Base-by-base conservation (phyloP, 1,140 invertebrate genomes). In the Drosophila prosaltans region DNA sequence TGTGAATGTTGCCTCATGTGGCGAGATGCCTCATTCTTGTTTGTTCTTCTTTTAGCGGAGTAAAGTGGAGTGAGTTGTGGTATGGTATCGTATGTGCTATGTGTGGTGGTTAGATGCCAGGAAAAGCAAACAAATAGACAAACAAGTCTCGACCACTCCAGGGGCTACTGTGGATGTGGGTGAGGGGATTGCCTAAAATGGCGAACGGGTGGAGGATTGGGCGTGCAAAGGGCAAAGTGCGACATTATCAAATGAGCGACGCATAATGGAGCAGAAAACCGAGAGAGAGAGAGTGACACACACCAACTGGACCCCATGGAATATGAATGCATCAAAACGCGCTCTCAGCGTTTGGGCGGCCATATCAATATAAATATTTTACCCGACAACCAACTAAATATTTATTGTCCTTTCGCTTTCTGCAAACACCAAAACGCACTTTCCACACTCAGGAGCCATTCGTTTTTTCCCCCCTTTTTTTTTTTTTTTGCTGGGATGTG, bases 391-490 rank as follows among this genome's bases (percentile, higher is more conserved):
- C 57, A 51, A 88, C 83, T 88, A 83, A 80, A 65, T 73, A 83
- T 89, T 80, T 88, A 83, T 83, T 83, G 77, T 72, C 73, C 51
- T 88, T 79, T 64, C 67, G 72, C 41, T 74, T 77, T 69, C 59
- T 62, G 72, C 67, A 88, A 80, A 88, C 83, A 88, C 69, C 84
- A 80, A 88, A 83, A 70, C 80, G 84, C 84, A 88, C 80, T 89
- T 76, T 78, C 6, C 51, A 60, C 48, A 26, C 26, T 48, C 45
- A 54, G 48, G 59, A 45, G 48, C 41, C 45, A 24, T 36, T 36
- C 6, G 3, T 3, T 36, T 1, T 7, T 5, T 36, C 6, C 6
- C 6, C 6, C 3, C 6, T 36, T 7, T 36, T 1, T 7, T 7
- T 26, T 51, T 51, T 51, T 16, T 6, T 7, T 48, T 48, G 45